Evolutionary conservation across 1,140 invertebrate genomes (phyloP).

Genomic region (Contarinia nasturtii): DNA sequence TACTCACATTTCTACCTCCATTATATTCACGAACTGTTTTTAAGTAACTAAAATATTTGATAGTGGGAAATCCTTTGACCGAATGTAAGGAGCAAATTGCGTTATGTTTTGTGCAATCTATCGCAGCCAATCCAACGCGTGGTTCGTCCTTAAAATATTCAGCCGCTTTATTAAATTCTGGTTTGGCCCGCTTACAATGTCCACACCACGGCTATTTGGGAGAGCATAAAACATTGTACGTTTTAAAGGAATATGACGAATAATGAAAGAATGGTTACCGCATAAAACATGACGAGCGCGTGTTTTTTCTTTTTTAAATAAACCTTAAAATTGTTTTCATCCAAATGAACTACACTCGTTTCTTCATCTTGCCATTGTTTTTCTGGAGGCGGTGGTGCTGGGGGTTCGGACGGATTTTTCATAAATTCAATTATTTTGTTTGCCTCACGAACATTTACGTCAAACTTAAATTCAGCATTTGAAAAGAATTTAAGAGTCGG

Average conservation of each 20-base stretch:
- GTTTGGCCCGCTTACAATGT: conserved; percentile 76
- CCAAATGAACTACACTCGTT: conserved; percentile 55
- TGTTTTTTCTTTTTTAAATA: conserved; percentile 38
- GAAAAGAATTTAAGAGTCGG: conserved; percentile 68
- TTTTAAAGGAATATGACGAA: background rate
- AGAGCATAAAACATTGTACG: conserved; percentile 4
- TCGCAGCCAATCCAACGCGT: conserved; percentile 56
- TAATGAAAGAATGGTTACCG: conserved; percentile 13
- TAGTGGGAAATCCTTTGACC: conserved; percentile 69
- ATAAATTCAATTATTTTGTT: conserved; percentile 66
- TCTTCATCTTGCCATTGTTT: conserved; percentile 55
- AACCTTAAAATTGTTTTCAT: conserved; percentile 45
- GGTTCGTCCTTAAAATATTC: conserved; percentile 48
- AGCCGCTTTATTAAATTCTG: conserved; percentile 61
- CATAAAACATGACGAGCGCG: conserved; percentile 78
- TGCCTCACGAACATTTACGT: conserved; percentile 52
- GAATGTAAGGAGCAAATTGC: conserved; percentile 46
- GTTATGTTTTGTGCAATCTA: conserved; percentile 58
- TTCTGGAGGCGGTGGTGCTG: conserved; percentile 58
- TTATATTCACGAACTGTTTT: conserved; percentile 44
- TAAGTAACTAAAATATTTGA: conserved; percentile 71
- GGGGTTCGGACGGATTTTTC: conserved; percentile 58
- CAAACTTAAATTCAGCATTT: conserved; percentile 55
- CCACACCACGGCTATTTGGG: too few relatives aligned
- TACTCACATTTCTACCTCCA: conserved; percentile 47